These are phyloP conservation scores for Tolmerus cingulatus DNA, from an alignment of 2,888 invertebrate species.

Conservation along the genomic window DNA sequence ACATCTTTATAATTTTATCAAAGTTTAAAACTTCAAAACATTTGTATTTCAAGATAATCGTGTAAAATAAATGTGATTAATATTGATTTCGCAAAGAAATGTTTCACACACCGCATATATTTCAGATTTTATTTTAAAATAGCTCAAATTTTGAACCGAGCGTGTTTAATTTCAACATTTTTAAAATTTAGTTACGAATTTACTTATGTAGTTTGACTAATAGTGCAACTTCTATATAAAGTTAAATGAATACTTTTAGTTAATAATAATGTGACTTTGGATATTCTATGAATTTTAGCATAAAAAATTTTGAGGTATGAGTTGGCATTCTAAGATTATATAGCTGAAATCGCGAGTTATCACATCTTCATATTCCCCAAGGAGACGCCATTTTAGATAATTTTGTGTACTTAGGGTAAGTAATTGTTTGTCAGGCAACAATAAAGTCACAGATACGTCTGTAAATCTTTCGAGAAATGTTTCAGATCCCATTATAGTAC, in stretches of 20 bases:
- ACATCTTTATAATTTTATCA: no score
- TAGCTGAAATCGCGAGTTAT: not conserved
- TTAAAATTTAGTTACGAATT: no score
- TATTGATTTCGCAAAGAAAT: no score
- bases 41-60: no score
- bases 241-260: not conserved
- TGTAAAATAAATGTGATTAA: no score
- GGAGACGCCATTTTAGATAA: conserved; percentile 16
- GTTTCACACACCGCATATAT: no score
- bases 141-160: no score
- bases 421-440: conserved; percentile 9
- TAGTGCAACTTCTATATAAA: not conserved
- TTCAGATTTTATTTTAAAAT: no score
- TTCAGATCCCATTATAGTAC: not conserved
- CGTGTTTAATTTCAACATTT: no score
- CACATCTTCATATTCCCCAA: not conserved
- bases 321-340: not conserved
- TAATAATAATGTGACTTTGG: not conserved
- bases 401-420: not conserved
- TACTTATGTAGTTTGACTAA: no score
- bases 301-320: not conserved
- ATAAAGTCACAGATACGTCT: not conserved
- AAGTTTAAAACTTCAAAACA: no score
- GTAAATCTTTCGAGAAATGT: conserved; percentile 28
- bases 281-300: not conserved